Evolutionary conservation across 92 coral and sea anemone species (phyloP).

Genomic region (Epizoanthus scotinus): DNA sequence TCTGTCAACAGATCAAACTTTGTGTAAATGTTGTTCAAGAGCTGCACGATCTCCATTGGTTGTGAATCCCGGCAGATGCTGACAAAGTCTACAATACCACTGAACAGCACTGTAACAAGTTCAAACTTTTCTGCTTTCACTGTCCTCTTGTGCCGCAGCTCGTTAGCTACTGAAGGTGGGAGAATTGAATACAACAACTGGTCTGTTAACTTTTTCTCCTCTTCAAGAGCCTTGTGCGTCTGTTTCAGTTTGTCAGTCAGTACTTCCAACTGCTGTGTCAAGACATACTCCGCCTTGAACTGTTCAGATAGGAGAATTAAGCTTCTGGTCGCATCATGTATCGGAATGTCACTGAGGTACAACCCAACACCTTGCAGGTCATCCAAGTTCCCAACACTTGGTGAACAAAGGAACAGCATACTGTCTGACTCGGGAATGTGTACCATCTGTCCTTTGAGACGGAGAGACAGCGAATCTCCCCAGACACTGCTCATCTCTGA

Average conservation of each 20-base stretch:
- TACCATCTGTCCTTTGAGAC: conserved; percentile 82
- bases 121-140: conserved; percentile 88
- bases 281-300: conserved; percentile 81
- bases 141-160: conserved; percentile 86
- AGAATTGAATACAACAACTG: conserved; percentile 81
- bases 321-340: conserved; percentile 85
- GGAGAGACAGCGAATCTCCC: conserved; percentile 51
- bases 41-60: conserved; percentile 85
- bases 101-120: conserved; percentile 83
- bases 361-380: conserved; percentile 74
- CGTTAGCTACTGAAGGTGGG: conserved; percentile 88
- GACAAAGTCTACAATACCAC: conserved; percentile 85
- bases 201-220: conserved; percentile 86
- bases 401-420: conserved; percentile 84
- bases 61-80: conserved; percentile 72
- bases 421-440: conserved; percentile 75
- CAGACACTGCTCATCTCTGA: conserved; percentile 38
- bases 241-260: conserved; percentile 83
- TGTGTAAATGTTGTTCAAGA: conserved; percentile 80
- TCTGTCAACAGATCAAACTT: conserved; percentile 82
- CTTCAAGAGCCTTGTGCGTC: conserved; percentile 84
- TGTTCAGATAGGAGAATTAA: conserved; percentile 86
- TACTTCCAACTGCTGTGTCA: conserved; percentile 82
- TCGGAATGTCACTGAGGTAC: conserved; percentile 89
- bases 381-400: conserved; percentile 85